A percentile compares a stretch with the other conserved stretches of the same genome.
phyloP scores from a whole-genome alignment of 2,113 vertebrate species.

The Azemiops feae region DNA sequence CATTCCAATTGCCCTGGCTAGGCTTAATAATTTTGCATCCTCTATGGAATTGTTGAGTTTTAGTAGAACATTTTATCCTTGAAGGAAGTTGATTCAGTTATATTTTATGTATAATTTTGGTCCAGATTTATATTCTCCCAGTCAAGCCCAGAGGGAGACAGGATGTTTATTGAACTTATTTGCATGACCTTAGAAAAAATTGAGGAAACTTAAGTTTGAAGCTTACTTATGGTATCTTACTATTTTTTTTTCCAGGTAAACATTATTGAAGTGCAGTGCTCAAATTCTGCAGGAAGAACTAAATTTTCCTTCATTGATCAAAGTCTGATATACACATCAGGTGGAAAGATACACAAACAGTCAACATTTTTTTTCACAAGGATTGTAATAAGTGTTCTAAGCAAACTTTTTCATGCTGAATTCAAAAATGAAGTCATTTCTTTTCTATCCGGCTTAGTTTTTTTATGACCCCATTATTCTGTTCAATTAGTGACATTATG shows the following conservation, averaged over 20 bases:
- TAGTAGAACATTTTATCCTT: background rate
- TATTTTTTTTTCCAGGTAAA: background rate
- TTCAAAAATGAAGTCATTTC: background rate
- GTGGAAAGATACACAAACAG: background rate
- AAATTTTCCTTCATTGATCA: background rate
- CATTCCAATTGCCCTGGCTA: background rate
- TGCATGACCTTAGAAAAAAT: background rate
- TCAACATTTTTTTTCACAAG: background rate
- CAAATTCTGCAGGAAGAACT: background rate
- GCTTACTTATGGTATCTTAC: background rate
- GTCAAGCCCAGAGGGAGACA: background rate
- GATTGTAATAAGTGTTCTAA: background rate
- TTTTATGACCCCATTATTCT: background rate
- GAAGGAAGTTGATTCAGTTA: background rate
- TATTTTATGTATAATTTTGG: background rate
- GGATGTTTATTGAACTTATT: background rate
- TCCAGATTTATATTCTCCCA: background rate
- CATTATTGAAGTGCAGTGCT: background rate
- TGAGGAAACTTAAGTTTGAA: background rate
- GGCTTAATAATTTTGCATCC: background rate
- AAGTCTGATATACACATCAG: background rate
- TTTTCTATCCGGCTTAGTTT: background rate
- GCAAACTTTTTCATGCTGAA: background rate
- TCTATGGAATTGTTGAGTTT: background rate
- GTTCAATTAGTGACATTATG: background rate